Evolutionary conservation across 30 jellyfish, hydroid and myxozoan species (phyloP).

Genomic region (Catostylus mosaicus): DNA sequence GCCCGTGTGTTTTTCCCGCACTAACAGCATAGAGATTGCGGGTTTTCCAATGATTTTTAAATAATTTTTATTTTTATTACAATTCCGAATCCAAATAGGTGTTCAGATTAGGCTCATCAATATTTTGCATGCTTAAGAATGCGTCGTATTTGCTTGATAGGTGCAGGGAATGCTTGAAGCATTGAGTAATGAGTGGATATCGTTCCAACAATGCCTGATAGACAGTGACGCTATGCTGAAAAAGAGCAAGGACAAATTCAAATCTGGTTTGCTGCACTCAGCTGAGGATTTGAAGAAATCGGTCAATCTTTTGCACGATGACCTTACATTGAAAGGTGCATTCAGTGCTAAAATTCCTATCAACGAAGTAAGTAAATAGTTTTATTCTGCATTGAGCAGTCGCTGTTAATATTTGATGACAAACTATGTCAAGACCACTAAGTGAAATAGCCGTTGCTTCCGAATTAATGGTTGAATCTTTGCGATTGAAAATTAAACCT

Average conservation of each 20-base stretch:
- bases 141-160: slow-evolving; percentile 16
- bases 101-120: too few relatives aligned
- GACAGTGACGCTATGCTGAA: slow-evolving; percentile 90
- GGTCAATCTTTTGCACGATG: slow-evolving; percentile 79
- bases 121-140: too few relatives aligned
- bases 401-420: too few relatives aligned
- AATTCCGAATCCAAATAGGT: too few relatives aligned
- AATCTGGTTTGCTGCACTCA: slow-evolving; percentile 77
- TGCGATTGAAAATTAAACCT: too few relatives aligned
- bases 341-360: slow-evolving; percentile 79
- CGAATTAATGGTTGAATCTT: too few relatives aligned
- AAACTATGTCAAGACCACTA: too few relatives aligned
- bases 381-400: background rate
- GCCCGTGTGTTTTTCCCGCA: too few relatives aligned
- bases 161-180: slow-evolving; percentile 90
- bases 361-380: slow-evolving; percentile 45
- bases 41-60: too few relatives aligned
- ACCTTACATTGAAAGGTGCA: slow-evolving; percentile 82
- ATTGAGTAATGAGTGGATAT: slow-evolving; percentile 90
- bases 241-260: slow-evolving; percentile 89
- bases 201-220: slow-evolving; percentile 93
- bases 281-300: slow-evolving; percentile 95
- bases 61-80: too few relatives aligned
- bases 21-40: too few relatives aligned
- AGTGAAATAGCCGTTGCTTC: too few relatives aligned